Evolutionary conservation across 1,140 invertebrate genomes (phyloP), one percentile per base, ranked within the genome.

Genomic region (Ruditapes philippinarum): DNA sequence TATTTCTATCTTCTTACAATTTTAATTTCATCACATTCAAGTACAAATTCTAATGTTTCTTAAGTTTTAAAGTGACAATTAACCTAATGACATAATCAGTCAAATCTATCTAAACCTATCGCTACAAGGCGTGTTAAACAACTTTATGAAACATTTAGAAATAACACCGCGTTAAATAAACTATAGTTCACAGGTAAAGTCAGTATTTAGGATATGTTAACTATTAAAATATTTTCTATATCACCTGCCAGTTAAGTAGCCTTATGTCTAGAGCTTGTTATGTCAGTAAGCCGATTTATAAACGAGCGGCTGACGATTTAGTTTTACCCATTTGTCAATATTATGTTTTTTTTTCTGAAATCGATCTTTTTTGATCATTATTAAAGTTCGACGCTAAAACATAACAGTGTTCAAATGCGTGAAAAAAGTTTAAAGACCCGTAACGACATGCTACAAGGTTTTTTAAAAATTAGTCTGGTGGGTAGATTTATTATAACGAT

Each of bases 211-310:
- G 70, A 74, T 45, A 40, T 49, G 38, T 49, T 49, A 19, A 25
- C 70, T 74, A 74, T 74, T 74, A 74, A 74, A 74, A 74, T 74
- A 74, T 74, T 74, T 74, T 49, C 5, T 25, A n/a, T 49, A 74
- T 42, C 70, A 45, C 70, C 70, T 74, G 19, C n/a, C 40, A 49
- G 38, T 25, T 25, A 49, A 45, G 40, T 38, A 74, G 70, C 45
- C 70, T 74, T 74, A 74, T 49, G n/a, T 49, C 70, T 74, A 1
- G 1, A 28, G n/a, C 5, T 7, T 5, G n/a, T 42, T 74, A 22
- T 42, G 40, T 28, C 40, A 42, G 3, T 19, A 74, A 74, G 38
- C 70, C 3, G n/a, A 25, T 22, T 74, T 74, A 74, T n/a, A 74
- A 28, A 62, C 1, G 57, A 62, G 9, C 25, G 9, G 57, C 28